Percentiles rank a stretch among this genome's conserved stretches.
Conservation (phyloP, 2,113 vertebrate species). For the Ciconia stormi region DNA sequence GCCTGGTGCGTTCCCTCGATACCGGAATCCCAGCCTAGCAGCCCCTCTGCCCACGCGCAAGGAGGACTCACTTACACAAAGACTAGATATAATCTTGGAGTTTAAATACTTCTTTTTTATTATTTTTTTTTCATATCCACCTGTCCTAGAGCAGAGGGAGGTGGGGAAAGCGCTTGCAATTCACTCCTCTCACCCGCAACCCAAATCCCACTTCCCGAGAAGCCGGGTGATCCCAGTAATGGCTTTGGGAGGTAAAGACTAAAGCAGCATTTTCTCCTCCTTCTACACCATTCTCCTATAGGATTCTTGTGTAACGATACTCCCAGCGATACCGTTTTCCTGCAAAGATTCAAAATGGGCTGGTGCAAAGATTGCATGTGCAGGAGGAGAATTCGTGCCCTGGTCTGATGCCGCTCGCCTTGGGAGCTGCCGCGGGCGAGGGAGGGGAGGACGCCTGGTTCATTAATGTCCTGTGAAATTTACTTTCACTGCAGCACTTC, state of each 20-base stretch:
- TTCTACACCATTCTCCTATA: neutral
- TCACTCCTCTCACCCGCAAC: neutral
- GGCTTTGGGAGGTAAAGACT: neutral
- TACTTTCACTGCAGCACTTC: neutral
- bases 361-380: neutral
- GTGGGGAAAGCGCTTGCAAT: neutral
- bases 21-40: rapidly evolving
- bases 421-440: rapidly evolving
- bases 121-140: neutral
- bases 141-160: neutral
- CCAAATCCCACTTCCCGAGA: neutral
- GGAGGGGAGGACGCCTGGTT: neutral
- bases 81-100: neutral
- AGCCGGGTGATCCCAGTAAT: neutral
- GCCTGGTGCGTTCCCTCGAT: neutral
- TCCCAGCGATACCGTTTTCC: neutral
- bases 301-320: neutral
- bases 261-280: neutral
- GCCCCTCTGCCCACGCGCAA: neutral
- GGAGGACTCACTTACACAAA: neutral
- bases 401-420: rapidly evolving
- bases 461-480: neutral
- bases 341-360: neutral
- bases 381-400: neutral
- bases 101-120: neutral